Conservation (phyloP, 2,888 invertebrate species). For the Pollenia griseotomentosa region DNA sequence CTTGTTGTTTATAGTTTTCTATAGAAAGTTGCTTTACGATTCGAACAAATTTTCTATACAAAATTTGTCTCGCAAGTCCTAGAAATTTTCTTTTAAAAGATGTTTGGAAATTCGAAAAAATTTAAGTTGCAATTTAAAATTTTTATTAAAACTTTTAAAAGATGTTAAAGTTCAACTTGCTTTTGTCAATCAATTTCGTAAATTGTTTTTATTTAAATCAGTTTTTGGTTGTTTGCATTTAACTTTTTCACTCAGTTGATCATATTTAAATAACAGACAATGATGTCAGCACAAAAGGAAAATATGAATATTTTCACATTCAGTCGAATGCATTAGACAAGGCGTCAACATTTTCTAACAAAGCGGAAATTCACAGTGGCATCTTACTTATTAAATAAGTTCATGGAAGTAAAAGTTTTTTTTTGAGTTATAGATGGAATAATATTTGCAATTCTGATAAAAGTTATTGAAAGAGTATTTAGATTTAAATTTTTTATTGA, state of each 20-base stretch:
- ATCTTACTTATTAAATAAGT: slow-evolving; percentile 18
- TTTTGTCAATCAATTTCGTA: not conserved
- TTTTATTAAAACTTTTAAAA: too few species aligned
- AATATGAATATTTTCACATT: slow-evolving; percentile 43
- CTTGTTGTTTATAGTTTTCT: too few species aligned
- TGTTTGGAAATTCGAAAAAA: too few species aligned
- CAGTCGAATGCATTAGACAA: slow-evolving; percentile 26
- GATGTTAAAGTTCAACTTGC: not conserved
- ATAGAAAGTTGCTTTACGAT: too few species aligned
- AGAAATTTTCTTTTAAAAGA: too few species aligned
- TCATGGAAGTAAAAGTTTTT: slow-evolving; percentile 42
- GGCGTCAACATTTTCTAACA: slow-evolving; percentile 29
- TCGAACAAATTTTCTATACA: too few species aligned
- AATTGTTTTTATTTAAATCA: slow-evolving; percentile 11
- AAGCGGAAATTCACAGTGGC: slow-evolving; percentile 11
- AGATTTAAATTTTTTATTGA: not conserved
- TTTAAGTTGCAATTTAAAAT: too few species aligned
- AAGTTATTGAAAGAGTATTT: slow-evolving; percentile 12
- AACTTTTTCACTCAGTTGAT: slow-evolving; percentile 1
- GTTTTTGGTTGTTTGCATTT: not conserved
- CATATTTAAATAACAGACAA: slow-evolving; percentile 30
- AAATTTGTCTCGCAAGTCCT: too few species aligned
- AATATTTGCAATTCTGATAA: slow-evolving; percentile 29
- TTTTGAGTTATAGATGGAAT: slow-evolving; percentile 11
- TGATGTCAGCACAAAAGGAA: slow-evolving; percentile 42